phyloP scores from a whole-genome alignment of 2,888 invertebrate species.

The Ophion ventricosus region DNA sequence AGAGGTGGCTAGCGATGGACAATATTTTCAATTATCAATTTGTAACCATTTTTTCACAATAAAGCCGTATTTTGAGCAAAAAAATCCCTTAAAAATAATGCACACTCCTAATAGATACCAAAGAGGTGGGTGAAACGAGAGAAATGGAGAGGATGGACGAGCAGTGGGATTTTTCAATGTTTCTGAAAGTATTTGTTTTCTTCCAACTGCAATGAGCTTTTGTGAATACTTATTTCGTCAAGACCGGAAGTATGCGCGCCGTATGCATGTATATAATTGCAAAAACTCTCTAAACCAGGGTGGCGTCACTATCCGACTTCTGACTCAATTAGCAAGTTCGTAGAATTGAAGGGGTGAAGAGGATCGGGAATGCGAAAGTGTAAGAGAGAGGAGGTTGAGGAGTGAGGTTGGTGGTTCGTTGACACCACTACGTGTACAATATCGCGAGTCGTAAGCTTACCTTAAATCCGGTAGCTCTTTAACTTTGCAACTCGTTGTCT shows the following conservation, averaged over 20 bases:
- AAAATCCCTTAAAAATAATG: no score
- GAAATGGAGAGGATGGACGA: no score
- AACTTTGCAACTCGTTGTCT: slow-evolving; percentile 54
- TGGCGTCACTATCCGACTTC: slow-evolving; percentile 21
- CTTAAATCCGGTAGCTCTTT: slow-evolving; percentile 37
- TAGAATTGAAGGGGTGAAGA: not conserved
- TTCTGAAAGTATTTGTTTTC: no score
- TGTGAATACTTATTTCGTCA: not conserved
- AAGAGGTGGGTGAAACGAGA: no score
- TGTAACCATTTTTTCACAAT: no score
- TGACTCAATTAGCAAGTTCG: slow-evolving; percentile 66
- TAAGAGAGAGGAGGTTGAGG: not conserved
- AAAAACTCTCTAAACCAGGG: slow-evolving; percentile 25
- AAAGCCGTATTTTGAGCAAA: no score
- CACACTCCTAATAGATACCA: no score
- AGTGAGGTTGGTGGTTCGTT: slow-evolving; percentile 1
- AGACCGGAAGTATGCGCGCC: not conserved
- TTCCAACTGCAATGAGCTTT: no score
- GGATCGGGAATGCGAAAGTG: not conserved
- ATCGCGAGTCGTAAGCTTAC: slow-evolving; percentile 23
- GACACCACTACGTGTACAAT: slow-evolving; percentile 7
- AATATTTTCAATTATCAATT: no score
- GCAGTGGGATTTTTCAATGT: no score
- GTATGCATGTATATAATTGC: slow-evolving; percentile 2
- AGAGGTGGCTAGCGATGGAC: no score